Conservation (phyloP, 1,140 invertebrate genomes). For the Drosophila funebris region DNA sequence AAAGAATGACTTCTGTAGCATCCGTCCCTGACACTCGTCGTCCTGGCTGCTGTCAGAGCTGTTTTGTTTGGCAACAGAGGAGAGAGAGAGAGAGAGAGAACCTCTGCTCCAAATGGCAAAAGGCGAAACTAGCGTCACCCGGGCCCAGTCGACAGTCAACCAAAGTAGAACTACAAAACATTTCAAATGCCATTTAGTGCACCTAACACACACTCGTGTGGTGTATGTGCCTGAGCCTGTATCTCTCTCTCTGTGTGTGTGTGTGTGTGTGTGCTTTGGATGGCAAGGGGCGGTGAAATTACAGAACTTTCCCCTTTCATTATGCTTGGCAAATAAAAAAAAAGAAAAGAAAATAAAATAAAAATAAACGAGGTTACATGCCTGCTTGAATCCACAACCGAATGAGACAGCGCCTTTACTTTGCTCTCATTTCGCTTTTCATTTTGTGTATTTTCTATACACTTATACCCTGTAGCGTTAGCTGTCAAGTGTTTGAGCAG, state of each 20-base stretch:
- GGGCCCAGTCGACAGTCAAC: constrained; percentile 27
- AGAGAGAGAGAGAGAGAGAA: not conserved
- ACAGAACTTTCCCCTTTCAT: constrained; percentile 58
- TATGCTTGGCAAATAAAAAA: constrained; percentile 34
- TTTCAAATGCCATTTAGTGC: constrained; percentile 60
- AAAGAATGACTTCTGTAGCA: constrained; percentile 22
- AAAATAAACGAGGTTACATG: constrained; percentile 54
- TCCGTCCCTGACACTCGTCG: not conserved
- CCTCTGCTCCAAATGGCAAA: constrained; percentile 41
- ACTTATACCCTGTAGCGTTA: not conserved
- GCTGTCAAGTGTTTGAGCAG: not conserved
- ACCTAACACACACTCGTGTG: constrained; percentile 28
- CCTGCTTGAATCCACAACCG: constrained; percentile 54
- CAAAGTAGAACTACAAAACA: constrained; percentile 53
- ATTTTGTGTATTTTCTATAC: constrained; percentile 8
- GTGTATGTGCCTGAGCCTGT: constrained; percentile 10
- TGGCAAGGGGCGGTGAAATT: constrained; percentile 49
- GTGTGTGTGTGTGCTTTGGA: constrained; percentile 10
- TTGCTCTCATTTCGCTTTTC: constrained; percentile 35
- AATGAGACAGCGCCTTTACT: constrained; percentile 43
- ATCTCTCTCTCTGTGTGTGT: not conserved
- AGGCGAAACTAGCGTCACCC: constrained; percentile 49
- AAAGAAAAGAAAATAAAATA: not conserved
- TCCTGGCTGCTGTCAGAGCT: constrained; percentile 25
- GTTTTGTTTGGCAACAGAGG: constrained; percentile 17